These are phyloP conservation scores for Anolis sagrei DNA, from an alignment of 2,113 vertebrate species.

Conservation along the genomic window DNA sequence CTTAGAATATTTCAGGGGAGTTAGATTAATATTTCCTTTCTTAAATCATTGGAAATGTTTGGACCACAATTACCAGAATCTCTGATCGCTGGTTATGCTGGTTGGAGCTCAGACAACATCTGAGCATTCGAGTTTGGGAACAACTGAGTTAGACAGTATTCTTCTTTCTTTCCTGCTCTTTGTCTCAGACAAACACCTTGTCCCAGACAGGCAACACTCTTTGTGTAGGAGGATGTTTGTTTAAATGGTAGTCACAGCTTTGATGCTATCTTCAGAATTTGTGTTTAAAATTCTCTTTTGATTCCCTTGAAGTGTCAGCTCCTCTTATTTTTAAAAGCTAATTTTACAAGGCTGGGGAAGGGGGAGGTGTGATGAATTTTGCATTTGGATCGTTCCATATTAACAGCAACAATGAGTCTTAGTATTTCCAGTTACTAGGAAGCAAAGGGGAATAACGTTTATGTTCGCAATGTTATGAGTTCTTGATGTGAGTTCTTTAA, in stretches of 20 bases:
- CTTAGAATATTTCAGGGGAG: too few relatives aligned
- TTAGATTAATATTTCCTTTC: too few relatives aligned
- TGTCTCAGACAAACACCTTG: neutral
- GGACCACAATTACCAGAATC: too few relatives aligned
- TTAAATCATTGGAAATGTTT: too few relatives aligned
- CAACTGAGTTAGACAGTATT: too few relatives aligned
- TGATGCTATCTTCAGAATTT: neutral
- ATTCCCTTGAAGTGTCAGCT: conserved; percentile 10
- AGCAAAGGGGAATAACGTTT: neutral
- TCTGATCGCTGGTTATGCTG: too few relatives aligned
- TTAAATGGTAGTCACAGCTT: neutral
- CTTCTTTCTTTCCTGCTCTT: neutral
- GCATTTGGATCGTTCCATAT: conserved; percentile 15
- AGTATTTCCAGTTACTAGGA: conserved; percentile 13
- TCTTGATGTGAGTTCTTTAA: neutral
- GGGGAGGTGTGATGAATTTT: neutral
- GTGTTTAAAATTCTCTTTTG: conserved; percentile 19
- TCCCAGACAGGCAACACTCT: neutral
- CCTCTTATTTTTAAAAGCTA: conserved; percentile 4
- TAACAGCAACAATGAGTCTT: neutral
- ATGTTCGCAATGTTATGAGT: neutral
- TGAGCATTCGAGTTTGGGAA: too few relatives aligned
- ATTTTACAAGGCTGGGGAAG: neutral
- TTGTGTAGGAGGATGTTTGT: neutral
- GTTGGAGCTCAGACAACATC: too few relatives aligned